phyloP scores from a whole-genome alignment of 2,888 invertebrate genomes.

The Glaucopsyche alexis region DNA sequence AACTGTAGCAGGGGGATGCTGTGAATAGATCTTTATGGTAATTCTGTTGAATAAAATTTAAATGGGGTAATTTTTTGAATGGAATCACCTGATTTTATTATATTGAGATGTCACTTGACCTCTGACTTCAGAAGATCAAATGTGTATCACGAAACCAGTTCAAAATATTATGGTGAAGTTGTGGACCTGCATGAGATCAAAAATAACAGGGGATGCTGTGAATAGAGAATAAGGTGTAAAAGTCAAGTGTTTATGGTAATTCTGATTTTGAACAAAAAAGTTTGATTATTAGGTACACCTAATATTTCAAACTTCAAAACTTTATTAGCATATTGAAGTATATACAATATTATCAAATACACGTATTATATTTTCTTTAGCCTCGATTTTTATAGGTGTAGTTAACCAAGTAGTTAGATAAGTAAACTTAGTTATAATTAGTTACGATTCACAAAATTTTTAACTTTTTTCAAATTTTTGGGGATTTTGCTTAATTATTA shows the following conservation, averaged over 20 bases:
- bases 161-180: conserved; percentile 19
- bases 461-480: too few relatives aligned
- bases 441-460: too few relatives aligned
- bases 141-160: conserved; percentile 36
- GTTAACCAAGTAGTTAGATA: too few relatives aligned
- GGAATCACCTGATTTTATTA: conserved; percentile 23
- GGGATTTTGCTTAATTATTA: too few relatives aligned
- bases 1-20: conserved; percentile 52
- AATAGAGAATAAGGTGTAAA: conserved; percentile 37
- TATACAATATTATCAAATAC: too few relatives aligned
- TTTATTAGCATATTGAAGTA: too few relatives aligned
- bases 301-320: too few relatives aligned
- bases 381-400: too few relatives aligned
- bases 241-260: conserved; percentile 16
- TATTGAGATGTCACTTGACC: conserved; percentile 36
- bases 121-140: conserved; percentile 31
- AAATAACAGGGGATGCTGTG: conserved; percentile 59
- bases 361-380: too few relatives aligned
- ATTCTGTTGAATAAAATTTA: not conserved
- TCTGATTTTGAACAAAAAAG: not conserved
- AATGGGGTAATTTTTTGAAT: not conserved
- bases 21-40: not conserved
- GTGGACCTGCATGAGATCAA: conserved; percentile 45
- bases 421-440: too few relatives aligned
- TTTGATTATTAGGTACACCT: too few relatives aligned